A percentile compares a stretch with the other conserved stretches of the same genome.
phyloP scores from a whole-genome alignment of 2,113 vertebrate species.

The Centrocercus urophasianus region DNA sequence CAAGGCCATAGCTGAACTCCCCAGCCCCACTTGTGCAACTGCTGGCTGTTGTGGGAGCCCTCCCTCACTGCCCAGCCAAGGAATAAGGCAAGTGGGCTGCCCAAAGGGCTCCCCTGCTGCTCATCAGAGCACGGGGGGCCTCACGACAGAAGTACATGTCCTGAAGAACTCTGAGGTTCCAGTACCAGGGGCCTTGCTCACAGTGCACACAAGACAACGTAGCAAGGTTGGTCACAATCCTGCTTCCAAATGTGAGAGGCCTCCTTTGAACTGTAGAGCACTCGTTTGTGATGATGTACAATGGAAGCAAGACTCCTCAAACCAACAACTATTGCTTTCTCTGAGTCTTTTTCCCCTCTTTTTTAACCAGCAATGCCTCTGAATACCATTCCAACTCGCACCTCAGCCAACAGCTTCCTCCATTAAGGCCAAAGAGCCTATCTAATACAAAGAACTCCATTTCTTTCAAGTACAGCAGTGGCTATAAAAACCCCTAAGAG shows the following conservation, averaged over 20 bases:
- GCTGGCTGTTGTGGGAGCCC: background rate
- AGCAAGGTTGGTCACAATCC: background rate
- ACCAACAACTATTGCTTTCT: rapidly evolving
- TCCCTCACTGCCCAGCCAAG: rapidly evolving
- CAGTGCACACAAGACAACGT: rapidly evolving
- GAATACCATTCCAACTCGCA: background rate
- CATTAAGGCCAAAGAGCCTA: background rate
- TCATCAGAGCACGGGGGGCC: background rate
- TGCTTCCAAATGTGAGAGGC: rapidly evolving
- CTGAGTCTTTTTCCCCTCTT: background rate
- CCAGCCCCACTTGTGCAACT: background rate
- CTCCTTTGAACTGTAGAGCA: background rate
- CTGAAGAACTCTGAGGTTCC: background rate
- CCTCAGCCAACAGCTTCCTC: background rate
- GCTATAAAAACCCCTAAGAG: background rate
- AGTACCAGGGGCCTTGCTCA: background rate
- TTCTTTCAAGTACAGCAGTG: rapidly evolving
- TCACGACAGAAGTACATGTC: rapidly evolving
- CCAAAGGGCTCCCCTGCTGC: background rate
- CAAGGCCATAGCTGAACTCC: slow-evolving; percentile 14
- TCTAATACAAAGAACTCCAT: rapidly evolving
- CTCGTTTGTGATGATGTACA: rapidly evolving
- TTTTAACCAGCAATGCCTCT: background rate
- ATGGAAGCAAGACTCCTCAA: background rate
- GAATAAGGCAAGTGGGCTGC: background rate